Evolutionary conservation across 2,113 vertebrate species (phyloP), one percentile per base, ranked within the genome.

Genomic region (Amblyornis subalaris): DNA sequence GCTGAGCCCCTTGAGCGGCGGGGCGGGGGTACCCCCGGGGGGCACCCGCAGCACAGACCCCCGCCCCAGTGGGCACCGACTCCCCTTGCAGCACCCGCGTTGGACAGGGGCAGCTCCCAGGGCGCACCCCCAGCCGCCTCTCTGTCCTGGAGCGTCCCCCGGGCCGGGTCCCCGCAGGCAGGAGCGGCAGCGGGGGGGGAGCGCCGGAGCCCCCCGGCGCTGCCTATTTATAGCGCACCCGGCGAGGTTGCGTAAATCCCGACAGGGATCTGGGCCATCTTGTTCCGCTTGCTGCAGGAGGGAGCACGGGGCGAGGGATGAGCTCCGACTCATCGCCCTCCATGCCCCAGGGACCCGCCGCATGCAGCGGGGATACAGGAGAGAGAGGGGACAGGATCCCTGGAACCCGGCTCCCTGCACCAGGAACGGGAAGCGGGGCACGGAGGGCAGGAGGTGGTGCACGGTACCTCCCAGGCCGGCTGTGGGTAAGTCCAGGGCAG

Each of bases 181-280:
- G 7, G 10, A 44, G 35, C 7, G 15, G 11, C 36, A 15, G 82
- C 33, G 4, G 20, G 3, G 47, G 17, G 25, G 36, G 36, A 62
- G 69, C 18, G 17, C 29, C 31, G 25, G 48, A 72, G 58, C 67
- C 12, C 66, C 75, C 75, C 44, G 51, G 38, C 60, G 1, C n/a
- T 9, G 31, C 21, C 84, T 95, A 96, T 96, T 95, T 94, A 95
- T 95, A 93, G 87, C 82, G 7, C 31, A 0, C 21, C 20, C 47
- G 23, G 65, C 7, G 53, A 67, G 69, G 85, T 89, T 96, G 96
- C 89, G 12, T 96, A 96, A 96, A 95, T 44, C 57, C 40, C 77
- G 55, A 5, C 66, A 7, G 73, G 83, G 89, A 95, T 85, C 81
- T 82, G 82, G 90, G 92, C 85, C 93, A 76, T 75, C 71, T 36